phyloP scores from a whole-genome alignment of 2,888 invertebrate species.

The Tortrix viridana region DNA sequence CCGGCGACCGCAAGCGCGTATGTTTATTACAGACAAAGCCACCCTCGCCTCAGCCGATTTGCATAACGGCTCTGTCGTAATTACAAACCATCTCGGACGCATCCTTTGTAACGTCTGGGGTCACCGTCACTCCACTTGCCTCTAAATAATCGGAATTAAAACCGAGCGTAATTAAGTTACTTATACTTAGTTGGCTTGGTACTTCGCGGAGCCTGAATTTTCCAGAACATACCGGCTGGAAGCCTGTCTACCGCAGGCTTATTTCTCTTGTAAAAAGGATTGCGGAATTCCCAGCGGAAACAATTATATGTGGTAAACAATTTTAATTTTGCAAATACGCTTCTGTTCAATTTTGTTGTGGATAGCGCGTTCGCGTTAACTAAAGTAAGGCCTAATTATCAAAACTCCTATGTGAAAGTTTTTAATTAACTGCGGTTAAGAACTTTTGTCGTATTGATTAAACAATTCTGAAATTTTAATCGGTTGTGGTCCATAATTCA shows the following conservation, averaged over 20 bases:
- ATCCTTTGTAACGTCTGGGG: slow-evolving; percentile 77
- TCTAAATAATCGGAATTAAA: slow-evolving; percentile 66
- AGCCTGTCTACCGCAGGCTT: slow-evolving; percentile 24
- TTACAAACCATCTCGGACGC: slow-evolving; percentile 82
- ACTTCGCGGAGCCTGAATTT: neutral
- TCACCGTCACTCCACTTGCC: slow-evolving; percentile 69
- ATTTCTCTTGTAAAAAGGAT: slow-evolving; percentile 18
- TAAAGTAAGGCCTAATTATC: no score
- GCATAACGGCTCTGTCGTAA: slow-evolving; percentile 83
- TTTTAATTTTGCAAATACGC: slow-evolving; percentile 9
- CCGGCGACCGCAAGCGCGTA: slow-evolving; percentile 73
- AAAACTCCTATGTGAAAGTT: no score
- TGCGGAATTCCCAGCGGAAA: slow-evolving; percentile 6
- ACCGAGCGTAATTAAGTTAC: slow-evolving; percentile 55
- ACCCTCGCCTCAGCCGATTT: slow-evolving; percentile 68
- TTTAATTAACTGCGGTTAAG: no score
- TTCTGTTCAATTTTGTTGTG: no score
- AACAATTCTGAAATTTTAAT: no score
- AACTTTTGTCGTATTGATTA: no score
- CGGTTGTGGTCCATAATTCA: no score
- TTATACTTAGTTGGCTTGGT: neutral
- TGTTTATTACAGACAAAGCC: slow-evolving; percentile 82
- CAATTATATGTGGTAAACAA: slow-evolving; percentile 25
- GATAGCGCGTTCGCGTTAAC: no score
- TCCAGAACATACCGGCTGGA: neutral